phyloP scores from a whole-genome alignment of 2,797 vertebrate species.

The Brachyrhaphis roseni region DNA sequence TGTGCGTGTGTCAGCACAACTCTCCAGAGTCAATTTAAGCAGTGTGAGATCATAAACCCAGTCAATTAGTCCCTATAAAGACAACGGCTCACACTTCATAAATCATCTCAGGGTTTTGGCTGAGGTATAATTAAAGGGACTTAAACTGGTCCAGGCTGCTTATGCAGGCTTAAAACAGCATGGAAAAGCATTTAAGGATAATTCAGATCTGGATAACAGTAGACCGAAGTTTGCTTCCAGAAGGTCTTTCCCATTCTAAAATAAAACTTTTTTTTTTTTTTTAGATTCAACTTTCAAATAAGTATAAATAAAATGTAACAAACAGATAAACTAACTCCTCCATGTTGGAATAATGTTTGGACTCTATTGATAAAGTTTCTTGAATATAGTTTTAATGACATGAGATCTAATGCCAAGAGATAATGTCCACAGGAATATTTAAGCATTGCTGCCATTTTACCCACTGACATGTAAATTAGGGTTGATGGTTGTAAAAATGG shows the following conservation, averaged over 20 bases:
- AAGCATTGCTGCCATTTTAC: background rate
- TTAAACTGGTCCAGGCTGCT: background rate
- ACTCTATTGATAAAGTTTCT: background rate
- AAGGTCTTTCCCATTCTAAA: background rate
- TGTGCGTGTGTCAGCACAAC: constrained; percentile 48
- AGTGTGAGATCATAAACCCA: constrained; percentile 67
- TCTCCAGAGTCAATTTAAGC: constrained; percentile 53
- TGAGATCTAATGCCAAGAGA: background rate
- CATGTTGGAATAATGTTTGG: background rate
- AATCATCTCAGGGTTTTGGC: constrained; percentile 42
- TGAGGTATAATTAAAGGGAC: background rate
- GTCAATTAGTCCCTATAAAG: constrained; percentile 63
- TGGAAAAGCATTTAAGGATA: background rate
- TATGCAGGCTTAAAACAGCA: background rate
- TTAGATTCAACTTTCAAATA: background rate
- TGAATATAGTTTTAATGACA: background rate
- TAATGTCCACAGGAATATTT: background rate
- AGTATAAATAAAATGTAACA: too few relatives aligned
- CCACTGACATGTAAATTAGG: background rate
- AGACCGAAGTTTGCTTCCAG: background rate
- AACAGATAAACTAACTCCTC: background rate
- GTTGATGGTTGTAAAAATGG: background rate
- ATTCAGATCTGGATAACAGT: background rate
- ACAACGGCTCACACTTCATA: constrained; percentile 50
- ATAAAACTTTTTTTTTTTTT: background rate